Evolutionary conservation across 1,140 invertebrate species (phyloP), one percentile per base, ranked within the genome.

Genomic region (Parapsyche elsis): DNA sequence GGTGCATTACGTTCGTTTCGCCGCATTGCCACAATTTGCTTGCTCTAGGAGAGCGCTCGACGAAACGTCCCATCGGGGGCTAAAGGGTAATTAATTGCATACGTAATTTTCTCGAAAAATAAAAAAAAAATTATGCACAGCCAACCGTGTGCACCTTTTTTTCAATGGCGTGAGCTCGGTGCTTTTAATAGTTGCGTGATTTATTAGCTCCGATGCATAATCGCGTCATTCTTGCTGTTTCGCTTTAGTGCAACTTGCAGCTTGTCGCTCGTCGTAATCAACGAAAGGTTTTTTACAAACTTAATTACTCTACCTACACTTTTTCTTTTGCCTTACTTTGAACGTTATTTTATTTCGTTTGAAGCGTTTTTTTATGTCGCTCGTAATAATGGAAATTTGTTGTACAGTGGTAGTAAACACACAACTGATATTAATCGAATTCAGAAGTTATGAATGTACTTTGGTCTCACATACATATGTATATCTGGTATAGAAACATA

Each of bases 1-100:
- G 74, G 79, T 80, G 79, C 79, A 80, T 80, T 80, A 80, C 21
- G 53, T 61, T 44, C 71, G 79, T 76, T 76, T 76, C 73, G 74
- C 80, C 75, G 80, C 80, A 77, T 81, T 77, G 75, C 74, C 75
- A 59, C 75, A 77, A 75, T 75, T 75, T 75, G 30, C 71, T 74
- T 74, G 64, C 4, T n/a, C 30, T 61, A 19, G 71, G 24, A 74
- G 30, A 16, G 30, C 30, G 71, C 38, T 26, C 30, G 9, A 24
- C 30, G 30, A 12, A 70, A 70, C 64, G 24, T 14, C 10, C n/a
- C 70, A 16, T 26, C 61, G 61, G 61, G 4, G 14, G 23, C 44
- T 26, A 57, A 26, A 49, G 44, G 19, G 19, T 75, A 45, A 75
- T 75, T 75, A 75, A 75, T 75, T 53, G 49, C 49, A 14, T 53